These are phyloP conservation scores for Drosophila lutescens DNA, from an alignment of 2,888 invertebrate genomes.

Conservation along the genomic window DNA sequence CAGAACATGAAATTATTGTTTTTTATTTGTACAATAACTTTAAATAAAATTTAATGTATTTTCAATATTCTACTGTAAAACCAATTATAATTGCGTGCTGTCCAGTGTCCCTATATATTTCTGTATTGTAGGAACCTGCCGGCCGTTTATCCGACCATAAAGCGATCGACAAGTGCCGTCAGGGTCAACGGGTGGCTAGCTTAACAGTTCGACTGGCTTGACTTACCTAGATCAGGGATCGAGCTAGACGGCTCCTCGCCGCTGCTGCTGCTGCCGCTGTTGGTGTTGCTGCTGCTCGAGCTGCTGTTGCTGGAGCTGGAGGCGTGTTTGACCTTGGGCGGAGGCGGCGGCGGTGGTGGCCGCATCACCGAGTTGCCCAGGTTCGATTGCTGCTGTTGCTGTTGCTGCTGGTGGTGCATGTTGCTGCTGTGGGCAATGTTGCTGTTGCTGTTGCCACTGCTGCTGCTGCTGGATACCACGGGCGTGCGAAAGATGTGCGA, in stretches of 20 bases:
- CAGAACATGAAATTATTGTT: too few relatives aligned
- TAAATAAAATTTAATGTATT: background rate
- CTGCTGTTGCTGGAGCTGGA: slow-evolving; percentile 54
- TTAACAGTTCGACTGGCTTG: slow-evolving; percentile 22
- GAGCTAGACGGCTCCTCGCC: slow-evolving; percentile 93
- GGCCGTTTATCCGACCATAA: slow-evolving; percentile 24
- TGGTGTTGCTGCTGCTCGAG: slow-evolving; percentile 21
- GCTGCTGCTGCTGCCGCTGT: slow-evolving; percentile 40
- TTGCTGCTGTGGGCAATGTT: slow-evolving; percentile 34
- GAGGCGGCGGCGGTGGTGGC: slow-evolving; percentile 84
- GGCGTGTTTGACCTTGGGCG: slow-evolving; percentile 83
- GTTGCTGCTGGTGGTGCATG: slow-evolving; percentile 48
- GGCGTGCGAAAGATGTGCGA: slow-evolving; percentile 82
- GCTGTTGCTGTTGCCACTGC: slow-evolving; percentile 57
- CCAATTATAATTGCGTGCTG: background rate
- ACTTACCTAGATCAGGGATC: slow-evolving; percentile 94
- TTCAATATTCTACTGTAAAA: background rate
- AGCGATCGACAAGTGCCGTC: slow-evolving; percentile 53
- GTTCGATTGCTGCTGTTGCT: slow-evolving; percentile 26
- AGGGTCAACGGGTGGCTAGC: slow-evolving; percentile 69
- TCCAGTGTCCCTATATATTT: slow-evolving; percentile 14
- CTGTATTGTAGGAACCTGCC: slow-evolving; percentile 30
- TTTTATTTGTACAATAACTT: too few relatives aligned
- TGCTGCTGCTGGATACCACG: slow-evolving; percentile 83
- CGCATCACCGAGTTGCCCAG: slow-evolving; percentile 78